phyloP scores from a whole-genome alignment of 2,113 vertebrate species.

The Limanda limanda region DNA sequence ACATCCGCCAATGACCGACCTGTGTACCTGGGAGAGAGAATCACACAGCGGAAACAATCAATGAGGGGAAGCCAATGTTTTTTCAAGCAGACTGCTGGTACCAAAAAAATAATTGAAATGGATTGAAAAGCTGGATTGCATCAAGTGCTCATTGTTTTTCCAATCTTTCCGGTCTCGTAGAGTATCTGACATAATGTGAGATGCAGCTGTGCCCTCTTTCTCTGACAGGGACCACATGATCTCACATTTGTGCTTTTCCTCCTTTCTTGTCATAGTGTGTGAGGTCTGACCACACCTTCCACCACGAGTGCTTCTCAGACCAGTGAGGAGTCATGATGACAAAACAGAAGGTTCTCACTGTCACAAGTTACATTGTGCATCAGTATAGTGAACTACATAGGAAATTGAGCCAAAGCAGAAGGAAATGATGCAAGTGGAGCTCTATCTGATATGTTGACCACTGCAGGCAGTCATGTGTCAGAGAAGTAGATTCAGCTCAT shows the following conservation, averaged over 20 bases:
- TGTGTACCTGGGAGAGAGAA: conserved; percentile 83
- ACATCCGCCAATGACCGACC: conserved; percentile 89
- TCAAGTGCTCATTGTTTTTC: neutral
- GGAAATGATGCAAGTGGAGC: neutral
- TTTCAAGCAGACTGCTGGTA: neutral
- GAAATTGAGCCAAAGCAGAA: neutral
- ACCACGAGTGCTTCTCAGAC: neutral
- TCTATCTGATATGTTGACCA: too few relatives aligned
- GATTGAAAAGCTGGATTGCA: neutral
- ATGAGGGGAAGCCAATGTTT: conserved; percentile 7
- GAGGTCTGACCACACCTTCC: too few relatives aligned
- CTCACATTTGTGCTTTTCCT: too few relatives aligned
- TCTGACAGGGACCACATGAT: too few relatives aligned
- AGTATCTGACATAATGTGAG: neutral
- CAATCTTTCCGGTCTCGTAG: neutral
- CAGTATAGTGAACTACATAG: too few relatives aligned
- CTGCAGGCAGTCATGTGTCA: neutral
- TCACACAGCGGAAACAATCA: conserved; percentile 14
- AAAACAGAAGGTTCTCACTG: neutral
- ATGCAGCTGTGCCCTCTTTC: neutral
- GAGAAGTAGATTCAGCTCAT: neutral
- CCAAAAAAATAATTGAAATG: neutral
- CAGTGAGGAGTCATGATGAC: too few relatives aligned
- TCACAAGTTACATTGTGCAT: too few relatives aligned
- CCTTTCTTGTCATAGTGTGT: too few relatives aligned